phyloP scores from a whole-genome alignment of 2,888 invertebrate species.

The Drosophila rubida region DNA sequence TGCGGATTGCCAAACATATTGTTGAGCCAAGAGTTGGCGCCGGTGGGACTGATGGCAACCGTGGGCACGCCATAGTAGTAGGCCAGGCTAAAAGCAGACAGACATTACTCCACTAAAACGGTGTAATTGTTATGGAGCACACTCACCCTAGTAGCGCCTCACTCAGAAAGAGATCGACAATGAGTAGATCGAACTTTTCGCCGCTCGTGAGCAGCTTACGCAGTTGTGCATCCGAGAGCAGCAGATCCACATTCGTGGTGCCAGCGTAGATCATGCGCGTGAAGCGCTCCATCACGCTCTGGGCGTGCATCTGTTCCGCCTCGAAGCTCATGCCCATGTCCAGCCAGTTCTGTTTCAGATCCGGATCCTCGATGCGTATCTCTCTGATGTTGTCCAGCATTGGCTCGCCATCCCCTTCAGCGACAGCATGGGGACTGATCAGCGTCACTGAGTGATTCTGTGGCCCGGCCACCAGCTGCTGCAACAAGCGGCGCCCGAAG shows the following conservation, averaged over 20 bases:
- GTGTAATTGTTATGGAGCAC: background rate
- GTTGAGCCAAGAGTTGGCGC: conserved; percentile 85
- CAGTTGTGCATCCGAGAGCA: conserved; percentile 78
- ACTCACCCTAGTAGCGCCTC: conserved; percentile 85
- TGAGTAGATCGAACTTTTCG: conserved; percentile 81
- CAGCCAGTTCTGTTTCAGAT: conserved; percentile 80
- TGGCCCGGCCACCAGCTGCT: conserved; percentile 73
- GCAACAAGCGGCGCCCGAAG: conserved; percentile 80
- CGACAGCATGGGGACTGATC: conserved; percentile 76
- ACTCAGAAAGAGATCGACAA: conserved; percentile 85
- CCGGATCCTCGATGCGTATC: conserved; percentile 77
- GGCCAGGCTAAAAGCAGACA: conserved; percentile 76
- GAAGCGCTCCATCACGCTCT: conserved; percentile 82
- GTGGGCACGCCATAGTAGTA: conserved; percentile 83
- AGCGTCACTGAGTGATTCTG: conserved; percentile 83
- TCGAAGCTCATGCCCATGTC: conserved; percentile 83
- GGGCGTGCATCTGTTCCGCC: conserved; percentile 81
- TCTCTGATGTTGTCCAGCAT: conserved; percentile 72
- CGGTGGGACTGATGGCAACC: conserved; percentile 84
- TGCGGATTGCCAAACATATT: conserved; percentile 85
- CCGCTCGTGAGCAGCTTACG: conserved; percentile 76
- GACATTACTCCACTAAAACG: background rate
- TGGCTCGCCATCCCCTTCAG: background rate
- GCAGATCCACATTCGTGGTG: conserved; percentile 81
- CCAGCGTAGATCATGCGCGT: conserved; percentile 83